Conservation (phyloP, 2,113 vertebrate genomes). For the Rana temporaria region DNA sequence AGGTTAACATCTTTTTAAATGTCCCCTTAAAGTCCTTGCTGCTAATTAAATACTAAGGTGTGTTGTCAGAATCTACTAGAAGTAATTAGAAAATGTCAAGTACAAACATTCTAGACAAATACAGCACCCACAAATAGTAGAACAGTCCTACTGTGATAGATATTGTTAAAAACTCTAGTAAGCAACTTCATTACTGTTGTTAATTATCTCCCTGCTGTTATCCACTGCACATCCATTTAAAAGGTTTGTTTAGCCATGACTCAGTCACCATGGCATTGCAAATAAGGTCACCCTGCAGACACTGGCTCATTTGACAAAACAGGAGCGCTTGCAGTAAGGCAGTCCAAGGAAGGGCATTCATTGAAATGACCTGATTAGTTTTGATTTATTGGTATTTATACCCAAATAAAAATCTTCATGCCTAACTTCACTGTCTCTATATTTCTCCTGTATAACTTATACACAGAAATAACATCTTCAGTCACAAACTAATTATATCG, state of each 20-base stretch:
- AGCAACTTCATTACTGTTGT: slow-evolving; percentile 71
- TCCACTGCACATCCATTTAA: slow-evolving; percentile 64
- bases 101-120: slow-evolving; percentile 64
- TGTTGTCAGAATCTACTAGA: slow-evolving; percentile 65
- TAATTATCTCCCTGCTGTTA: slow-evolving; percentile 73
- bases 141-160: slow-evolving; percentile 68
- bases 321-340: slow-evolving; percentile 6
- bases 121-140: slow-evolving; percentile 60
- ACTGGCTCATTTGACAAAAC: slow-evolving; percentile 5
- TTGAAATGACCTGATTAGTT: slow-evolving; percentile 23
- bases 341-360: neutral
- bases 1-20: slow-evolving; percentile 28
- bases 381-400: neutral
- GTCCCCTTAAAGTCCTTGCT: neutral
- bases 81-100: slow-evolving; percentile 75
- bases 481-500: too few species aligned
- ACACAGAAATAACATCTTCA: too few species aligned
- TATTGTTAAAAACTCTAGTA: slow-evolving; percentile 67
- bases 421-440: neutral
- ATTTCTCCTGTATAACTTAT: neutral
- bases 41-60: slow-evolving; percentile 61
- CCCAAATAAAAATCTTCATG: too few species aligned
- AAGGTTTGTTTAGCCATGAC: slow-evolving; percentile 65
- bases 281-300: slow-evolving; percentile 56
- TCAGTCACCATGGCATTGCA: slow-evolving; percentile 50